Evolutionary conservation across 35 echinoderm and acorn worm genomes (phyloP).

Genomic region (Eucidaris tribuloides): DNA sequence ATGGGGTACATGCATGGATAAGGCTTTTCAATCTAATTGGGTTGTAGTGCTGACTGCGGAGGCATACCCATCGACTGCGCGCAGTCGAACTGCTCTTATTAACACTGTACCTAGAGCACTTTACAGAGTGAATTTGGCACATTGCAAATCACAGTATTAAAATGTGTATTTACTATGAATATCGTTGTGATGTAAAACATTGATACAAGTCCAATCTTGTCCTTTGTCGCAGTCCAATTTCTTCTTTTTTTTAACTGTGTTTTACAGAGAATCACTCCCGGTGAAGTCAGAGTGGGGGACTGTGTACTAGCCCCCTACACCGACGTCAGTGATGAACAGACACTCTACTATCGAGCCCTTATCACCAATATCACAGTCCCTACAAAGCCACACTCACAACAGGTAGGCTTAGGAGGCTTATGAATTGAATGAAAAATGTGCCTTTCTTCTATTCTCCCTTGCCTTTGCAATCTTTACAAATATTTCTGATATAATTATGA

Average conservation of each 20-base stretch:
- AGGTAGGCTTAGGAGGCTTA: neutral
- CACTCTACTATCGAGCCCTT: neutral
- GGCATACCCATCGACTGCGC: too few species aligned
- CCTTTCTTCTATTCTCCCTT: neutral
- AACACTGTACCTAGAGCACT: neutral
- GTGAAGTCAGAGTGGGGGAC: constrained; percentile 6
- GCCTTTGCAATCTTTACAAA: neutral
- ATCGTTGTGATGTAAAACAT: neutral
- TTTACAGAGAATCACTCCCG: neutral
- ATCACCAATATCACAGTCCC: neutral
- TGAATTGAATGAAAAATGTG: neutral
- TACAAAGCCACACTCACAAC: neutral
- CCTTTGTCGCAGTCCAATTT: neutral
- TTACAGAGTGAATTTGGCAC: neutral
- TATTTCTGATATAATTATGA: neutral
- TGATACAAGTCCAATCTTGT: neutral
- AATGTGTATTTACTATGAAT: neutral
- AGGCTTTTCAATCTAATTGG: too few species aligned
- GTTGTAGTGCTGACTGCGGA: too few species aligned
- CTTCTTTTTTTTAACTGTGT: neutral
- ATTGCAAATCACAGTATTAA: too few species aligned
- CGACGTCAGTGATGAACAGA: neutral
- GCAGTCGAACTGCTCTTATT: neutral
- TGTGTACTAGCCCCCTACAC: neutral
- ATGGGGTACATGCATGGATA: too few species aligned